Evolutionary conservation across 2,113 vertebrate genomes (phyloP), one percentile per base, ranked within the genome.

Genomic region (Albula goreensis): DNA sequence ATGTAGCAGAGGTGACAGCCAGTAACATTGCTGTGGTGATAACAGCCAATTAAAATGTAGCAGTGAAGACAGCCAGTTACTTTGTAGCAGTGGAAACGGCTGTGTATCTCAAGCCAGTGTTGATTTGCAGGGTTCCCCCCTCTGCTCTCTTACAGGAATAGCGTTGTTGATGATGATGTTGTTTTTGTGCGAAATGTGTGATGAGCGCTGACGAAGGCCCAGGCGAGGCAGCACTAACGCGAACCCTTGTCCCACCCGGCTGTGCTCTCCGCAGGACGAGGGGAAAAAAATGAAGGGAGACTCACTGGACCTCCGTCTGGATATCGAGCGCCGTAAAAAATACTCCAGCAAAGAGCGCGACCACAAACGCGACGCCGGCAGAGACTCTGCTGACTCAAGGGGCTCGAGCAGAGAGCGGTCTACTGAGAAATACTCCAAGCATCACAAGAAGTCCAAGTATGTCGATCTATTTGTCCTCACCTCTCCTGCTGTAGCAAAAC

Each of bases 271-370:
- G 89, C 96, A 99, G 98, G 95, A 95, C 31, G 96, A 96, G 83
- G 95, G 95, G 79, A 94, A 93, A 91, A 98, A 97, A 93, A 93
- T 94, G 63, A 99, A 97, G 91, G 96, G 96, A 13, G 97, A 98
- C 89, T 92, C 97, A 81, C 93, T 96, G 93, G 98, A 99, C 92
- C 97, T 99, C 79, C 97, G 97, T 87, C 96, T 98, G 96, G 98
- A 99, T 94, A 98, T 99, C 93, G 97, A 99, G 88, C 97, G 97
- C 19, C 97, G 97, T 92, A 99, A 98, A 97, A 98, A 98, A 95
- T 96, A 97, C 88, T 90, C 91, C 41, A 90, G 83, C 94, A 96
- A 97, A 89, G 96, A 97, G 91, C 95, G 93, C 90, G 97, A 97
- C 93, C 94, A 94, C 92, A 97, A 96, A 92, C 96, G 95, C 7